Evolutionary conservation across 2,888 invertebrate genomes (phyloP), one percentile per base, ranked within the genome.

Genomic region (Thymelicus sylvestris): DNA sequence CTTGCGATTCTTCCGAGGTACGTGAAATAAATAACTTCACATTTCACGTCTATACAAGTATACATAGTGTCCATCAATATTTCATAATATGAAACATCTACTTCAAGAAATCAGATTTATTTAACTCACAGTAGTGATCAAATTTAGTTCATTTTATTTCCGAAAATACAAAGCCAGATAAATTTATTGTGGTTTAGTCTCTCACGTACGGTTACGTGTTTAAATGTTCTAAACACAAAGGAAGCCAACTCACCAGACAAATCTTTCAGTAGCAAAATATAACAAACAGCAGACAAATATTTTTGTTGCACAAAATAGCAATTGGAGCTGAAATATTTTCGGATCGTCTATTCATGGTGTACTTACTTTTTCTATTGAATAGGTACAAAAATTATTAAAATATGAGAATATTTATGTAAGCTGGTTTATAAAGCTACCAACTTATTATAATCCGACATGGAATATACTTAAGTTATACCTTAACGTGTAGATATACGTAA

Each of bases 131-230:
- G 64, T 55, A 64, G 50, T 44, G 55, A 55, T 48, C 50, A 41
- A 50, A 44, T 55, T 65, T 60, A 55, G n/a, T 63, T 41, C 41
- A 61, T 71, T 66, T 66, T 66, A 62, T 71, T 71, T 62, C 39
- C 55, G 57, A 71, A 71, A 71, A 57, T 66, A 71, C 47, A 48
- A 66, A 47, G 55, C 41, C 52, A 47, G 31, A 62, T 31, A 66
- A 62, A 61, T 71, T 62, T 62, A 62, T 66, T 71, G 66, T 65
- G 66, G 66, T 66, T 71, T 71, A 66, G 62, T 71, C 47, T 62
- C 57, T 39, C 39, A 71, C 38, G 57, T 57, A 60, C 19, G 62
- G 66, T 57, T 57, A 71, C 66, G 71, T 66, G 66, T 66, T 71
- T 66, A 62, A 71, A 71, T 62, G 66, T 57, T 71, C 62, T 71